These are phyloP conservation scores for Steinernema carpocapsae DNA, from an alignment of 2,888 invertebrate species.

Conservation along the genomic window DNA sequence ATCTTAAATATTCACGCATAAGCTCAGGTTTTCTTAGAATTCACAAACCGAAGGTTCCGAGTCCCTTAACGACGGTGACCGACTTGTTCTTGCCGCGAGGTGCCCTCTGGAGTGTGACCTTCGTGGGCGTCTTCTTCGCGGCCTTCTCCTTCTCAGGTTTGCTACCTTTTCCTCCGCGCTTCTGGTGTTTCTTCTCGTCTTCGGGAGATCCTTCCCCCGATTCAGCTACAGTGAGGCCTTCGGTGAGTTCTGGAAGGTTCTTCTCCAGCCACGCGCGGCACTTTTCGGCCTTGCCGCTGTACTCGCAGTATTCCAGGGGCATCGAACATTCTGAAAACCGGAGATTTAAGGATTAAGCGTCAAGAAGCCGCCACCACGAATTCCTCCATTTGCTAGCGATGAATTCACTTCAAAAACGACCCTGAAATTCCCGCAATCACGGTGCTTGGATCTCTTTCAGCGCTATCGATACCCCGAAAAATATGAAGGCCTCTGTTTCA, in stretches of 20 bases:
- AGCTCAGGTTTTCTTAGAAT: background rate
- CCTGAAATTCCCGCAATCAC: no score
- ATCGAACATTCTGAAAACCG: slow-evolving; percentile 66
- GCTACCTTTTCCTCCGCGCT: slow-evolving; percentile 55
- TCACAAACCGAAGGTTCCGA: slow-evolving; percentile 85
- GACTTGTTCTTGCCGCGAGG: slow-evolving; percentile 98
- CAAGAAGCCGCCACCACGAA: background rate
- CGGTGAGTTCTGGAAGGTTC: slow-evolving; percentile 89
- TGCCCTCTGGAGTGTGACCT: slow-evolving; percentile 71
- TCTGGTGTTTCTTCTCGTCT: slow-evolving; percentile 54
- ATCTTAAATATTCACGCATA: slow-evolving; percentile 74
- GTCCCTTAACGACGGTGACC: slow-evolving; percentile 93
- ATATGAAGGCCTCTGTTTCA: no score
- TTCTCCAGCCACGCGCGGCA: slow-evolving; percentile 95
- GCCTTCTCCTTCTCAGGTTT: slow-evolving; percentile 26
- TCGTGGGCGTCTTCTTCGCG: slow-evolving; percentile 75
- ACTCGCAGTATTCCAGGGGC: slow-evolving; percentile 87
- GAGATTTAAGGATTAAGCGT: no score
- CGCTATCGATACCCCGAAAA: no score
- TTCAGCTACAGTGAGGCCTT: slow-evolving; percentile 71
- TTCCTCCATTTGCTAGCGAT: background rate
- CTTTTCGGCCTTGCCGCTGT: slow-evolving; percentile 89
- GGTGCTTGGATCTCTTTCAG: no score
- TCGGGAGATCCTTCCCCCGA: slow-evolving; percentile 37
- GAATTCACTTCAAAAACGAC: background rate